Conservation (phyloP, 2,888 invertebrate genomes). For the Trilocha varians region DNA sequence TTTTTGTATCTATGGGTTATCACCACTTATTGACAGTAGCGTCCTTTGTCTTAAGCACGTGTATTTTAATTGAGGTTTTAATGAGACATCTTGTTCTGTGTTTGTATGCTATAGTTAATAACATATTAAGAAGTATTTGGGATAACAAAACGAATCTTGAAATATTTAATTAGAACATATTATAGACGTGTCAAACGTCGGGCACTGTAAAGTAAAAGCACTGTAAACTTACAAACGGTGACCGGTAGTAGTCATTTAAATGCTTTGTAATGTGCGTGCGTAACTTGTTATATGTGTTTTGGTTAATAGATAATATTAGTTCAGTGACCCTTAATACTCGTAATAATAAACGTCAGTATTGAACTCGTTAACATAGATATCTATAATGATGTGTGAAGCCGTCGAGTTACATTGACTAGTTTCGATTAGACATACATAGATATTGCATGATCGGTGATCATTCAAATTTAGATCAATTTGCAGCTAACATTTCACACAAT, state of each 20-base stretch:
- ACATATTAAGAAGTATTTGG: background rate
- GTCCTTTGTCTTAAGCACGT: constrained; percentile 56
- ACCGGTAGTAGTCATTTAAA: background rate
- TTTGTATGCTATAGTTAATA: constrained; percentile 14
- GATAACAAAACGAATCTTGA: background rate
- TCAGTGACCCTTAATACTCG: background rate
- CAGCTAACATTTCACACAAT: constrained; percentile 66
- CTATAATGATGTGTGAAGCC: constrained; percentile 12
- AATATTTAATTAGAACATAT: background rate
- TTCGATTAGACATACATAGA: constrained; percentile 32
- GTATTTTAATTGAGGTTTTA: constrained; percentile 9
- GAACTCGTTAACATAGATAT: constrained; percentile 10
- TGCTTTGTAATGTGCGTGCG: background rate
- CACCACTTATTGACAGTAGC: constrained; percentile 64
- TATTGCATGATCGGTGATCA: constrained; percentile 62
- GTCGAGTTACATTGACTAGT: constrained; percentile 21
- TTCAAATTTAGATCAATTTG: constrained; percentile 59
- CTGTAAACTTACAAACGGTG: constrained; percentile 17
- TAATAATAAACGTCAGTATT: constrained; percentile 1
- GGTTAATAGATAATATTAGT: background rate
- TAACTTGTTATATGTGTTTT: background rate
- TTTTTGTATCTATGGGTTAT: constrained; percentile 72
- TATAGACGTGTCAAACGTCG: constrained; percentile 1
- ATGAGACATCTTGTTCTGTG: background rate
- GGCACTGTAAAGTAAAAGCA: constrained; percentile 67